A percentile compares a stretch with the other conserved stretches of the same genome.
phyloP scores from a whole-genome alignment of 2,888 invertebrate genomes.

The Apantesis nais region DNA sequence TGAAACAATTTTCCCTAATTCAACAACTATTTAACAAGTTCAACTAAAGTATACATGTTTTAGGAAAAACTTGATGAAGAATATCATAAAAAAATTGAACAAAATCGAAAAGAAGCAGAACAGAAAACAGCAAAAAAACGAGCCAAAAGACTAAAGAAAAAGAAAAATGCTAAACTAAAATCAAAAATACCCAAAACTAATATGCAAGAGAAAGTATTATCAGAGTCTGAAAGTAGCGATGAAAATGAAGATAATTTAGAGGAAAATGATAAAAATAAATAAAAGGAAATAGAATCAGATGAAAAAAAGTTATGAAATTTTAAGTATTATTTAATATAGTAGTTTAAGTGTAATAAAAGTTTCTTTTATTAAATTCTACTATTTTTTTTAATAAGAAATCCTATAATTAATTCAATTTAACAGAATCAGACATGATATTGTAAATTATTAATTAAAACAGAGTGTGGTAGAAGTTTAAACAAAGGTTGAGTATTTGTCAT shows the following conservation, averaged over 20 bases:
- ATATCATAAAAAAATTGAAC: slow-evolving; percentile 92
- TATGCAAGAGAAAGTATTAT: slow-evolving; percentile 53
- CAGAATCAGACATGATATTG: not conserved
- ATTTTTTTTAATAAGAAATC: not conserved
- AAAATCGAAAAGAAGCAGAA: slow-evolving; percentile 90
- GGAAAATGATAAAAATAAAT: slow-evolving; percentile 33
- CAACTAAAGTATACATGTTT: not conserved
- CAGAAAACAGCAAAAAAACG: slow-evolving; percentile 96
- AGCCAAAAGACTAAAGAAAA: slow-evolving; percentile 93
- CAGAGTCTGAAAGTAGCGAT: slow-evolving; percentile 64
- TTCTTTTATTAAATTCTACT: not conserved
- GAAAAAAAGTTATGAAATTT: slow-evolving; percentile 23
- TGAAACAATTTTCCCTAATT: too few relatives aligned
- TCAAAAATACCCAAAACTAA: slow-evolving; percentile 72
- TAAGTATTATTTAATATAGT: not conserved
- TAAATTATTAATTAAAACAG: slow-evolving; percentile 9
- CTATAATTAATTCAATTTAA: not conserved
- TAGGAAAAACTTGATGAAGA: slow-evolving; percentile 94
- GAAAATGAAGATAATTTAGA: slow-evolving; percentile 50
- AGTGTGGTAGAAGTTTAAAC: slow-evolving; percentile 18
- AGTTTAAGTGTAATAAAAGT: not conserved
- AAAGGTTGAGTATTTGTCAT: slow-evolving; percentile 32
- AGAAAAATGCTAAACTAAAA: slow-evolving; percentile 78
- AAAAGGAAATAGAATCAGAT: slow-evolving; percentile 36
- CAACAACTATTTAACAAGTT: too few relatives aligned